These are phyloP conservation scores for Pangasianodon hypophthalmus DNA, from an alignment of 2,113 vertebrate species.

Conservation along the genomic window DNA sequence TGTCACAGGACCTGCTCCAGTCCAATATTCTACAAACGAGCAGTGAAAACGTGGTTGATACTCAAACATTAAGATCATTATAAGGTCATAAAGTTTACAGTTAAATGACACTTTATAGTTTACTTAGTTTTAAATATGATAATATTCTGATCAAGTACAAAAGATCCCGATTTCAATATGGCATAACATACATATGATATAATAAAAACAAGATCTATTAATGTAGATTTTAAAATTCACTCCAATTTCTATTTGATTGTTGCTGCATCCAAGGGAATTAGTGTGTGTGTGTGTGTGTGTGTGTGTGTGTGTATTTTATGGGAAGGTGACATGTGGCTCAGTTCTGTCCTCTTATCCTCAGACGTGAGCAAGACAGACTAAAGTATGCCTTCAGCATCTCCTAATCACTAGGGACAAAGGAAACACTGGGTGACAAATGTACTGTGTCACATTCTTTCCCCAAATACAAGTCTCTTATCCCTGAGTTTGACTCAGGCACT, in stretches of 20 bases:
- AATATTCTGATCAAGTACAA: not conserved
- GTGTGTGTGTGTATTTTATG: slow-evolving; percentile 21
- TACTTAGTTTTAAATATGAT: not conserved
- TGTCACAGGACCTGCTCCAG: not conserved
- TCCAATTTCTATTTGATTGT: not conserved
- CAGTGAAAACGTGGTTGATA: not conserved
- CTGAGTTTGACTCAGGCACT: slow-evolving; percentile 15
- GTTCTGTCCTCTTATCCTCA: slow-evolving; percentile 27
- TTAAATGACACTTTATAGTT: not conserved
- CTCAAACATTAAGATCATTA: not conserved
- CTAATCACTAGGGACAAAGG: slow-evolving; percentile 49
- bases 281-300: not conserved
- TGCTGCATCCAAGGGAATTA: not conserved
- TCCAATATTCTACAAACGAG: not conserved
- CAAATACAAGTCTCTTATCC: slow-evolving; percentile 24
- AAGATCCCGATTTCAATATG: not conserved
- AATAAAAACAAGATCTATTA: not conserved
- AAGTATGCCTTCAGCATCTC: slow-evolving; percentile 46
- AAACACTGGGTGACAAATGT: slow-evolving; percentile 52
- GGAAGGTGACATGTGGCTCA: slow-evolving; percentile 39
- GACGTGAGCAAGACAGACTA: slow-evolving; percentile 35
- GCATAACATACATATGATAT: not conserved
- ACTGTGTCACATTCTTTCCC: slow-evolving; percentile 45
- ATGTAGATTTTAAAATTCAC: not conserved
- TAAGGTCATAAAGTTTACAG: not conserved